Base-by-base conservation (phyloP, 1,140 invertebrate genomes). In the Trachelipus rathkii region DNA sequence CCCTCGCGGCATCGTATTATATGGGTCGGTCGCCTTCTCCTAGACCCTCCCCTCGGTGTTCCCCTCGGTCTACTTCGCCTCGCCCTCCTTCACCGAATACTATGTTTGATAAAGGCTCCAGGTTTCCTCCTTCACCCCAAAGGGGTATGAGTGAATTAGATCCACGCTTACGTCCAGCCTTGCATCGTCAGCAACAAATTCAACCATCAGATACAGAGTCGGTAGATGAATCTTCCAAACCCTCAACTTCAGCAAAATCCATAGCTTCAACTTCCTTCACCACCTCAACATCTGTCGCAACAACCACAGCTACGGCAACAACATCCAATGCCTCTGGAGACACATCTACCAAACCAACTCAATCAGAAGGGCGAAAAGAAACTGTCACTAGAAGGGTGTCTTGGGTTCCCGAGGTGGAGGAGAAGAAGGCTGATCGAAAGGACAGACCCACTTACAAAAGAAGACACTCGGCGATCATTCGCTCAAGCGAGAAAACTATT, bases 381-480 rank as follows among this genome's bases (percentile, higher is more conserved):
- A 67, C 72, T 24, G 75, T 75, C 4, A 78, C 77, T 5, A 24
- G 79, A 66, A 71, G 79, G n/a, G 79, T 80, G 66, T 80, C 79
- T 6, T 80, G 79, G 79, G 79, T 80, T 71, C 79, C 79, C 0
- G 79, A 77, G 19, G 79, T 80, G 19, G 77, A 76, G 10, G 79
- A 80, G 46, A 80, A 80, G 43, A 74, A 74, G 78, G 74, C 82
- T 50, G 82, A 81, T 79, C 82, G 81, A 75, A 81, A 77, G 73
- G 73, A 82, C 11, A 81, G 82, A 46, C 81, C 76, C 10, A 75
- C 82, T 8, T 78, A 82, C 46, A 82, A 83, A 21, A 82, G 78
- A 53, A 77, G 82, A 50, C 79, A 84, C 10, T 78, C 82, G 3
- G 78, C 82, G 15, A 82, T 83, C 10, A 81, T 83, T 43, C 84